phyloP scores from a whole-genome alignment of 1,140 invertebrate genomes.

The Liolophura sinensis region DNA sequence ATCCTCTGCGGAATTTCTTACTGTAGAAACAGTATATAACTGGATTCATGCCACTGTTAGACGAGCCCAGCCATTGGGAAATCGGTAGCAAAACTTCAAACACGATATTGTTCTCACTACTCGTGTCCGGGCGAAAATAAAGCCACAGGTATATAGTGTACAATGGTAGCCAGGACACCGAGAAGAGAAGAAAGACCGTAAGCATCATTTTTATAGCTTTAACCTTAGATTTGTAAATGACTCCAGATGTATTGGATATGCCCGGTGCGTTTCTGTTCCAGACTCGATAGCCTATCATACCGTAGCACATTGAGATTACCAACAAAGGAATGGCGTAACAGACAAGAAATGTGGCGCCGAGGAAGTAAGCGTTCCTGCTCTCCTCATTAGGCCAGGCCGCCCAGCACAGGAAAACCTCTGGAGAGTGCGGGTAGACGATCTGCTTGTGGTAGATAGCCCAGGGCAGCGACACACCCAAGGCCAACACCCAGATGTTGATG shows the following conservation, averaged over 20 bases:
- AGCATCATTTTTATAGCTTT: slow-evolving; percentile 93
- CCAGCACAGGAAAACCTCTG: slow-evolving; percentile 26
- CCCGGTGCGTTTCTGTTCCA: slow-evolving; percentile 85
- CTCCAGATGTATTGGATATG: slow-evolving; percentile 32
- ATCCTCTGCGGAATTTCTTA: slow-evolving; percentile 91
- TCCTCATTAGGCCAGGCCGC: slow-evolving; percentile 52
- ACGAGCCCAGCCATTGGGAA: slow-evolving; percentile 94
- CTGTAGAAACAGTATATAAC: slow-evolving; percentile 98
- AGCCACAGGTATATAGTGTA: slow-evolving; percentile 65
- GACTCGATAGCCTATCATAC: slow-evolving; percentile 90
- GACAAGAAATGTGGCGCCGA: slow-evolving; percentile 84
- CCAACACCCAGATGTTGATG: slow-evolving; percentile 87
- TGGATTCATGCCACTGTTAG: slow-evolving; percentile 97
- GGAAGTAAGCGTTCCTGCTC: slow-evolving; percentile 81
- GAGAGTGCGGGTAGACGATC: slow-evolving; percentile 6
- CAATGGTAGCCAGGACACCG: slow-evolving; percentile 91
- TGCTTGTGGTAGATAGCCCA: slow-evolving; percentile 88
- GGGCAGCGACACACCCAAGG: slow-evolving; percentile 79
- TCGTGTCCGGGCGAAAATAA: slow-evolving; percentile 46
- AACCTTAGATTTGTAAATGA: slow-evolving; percentile 55
- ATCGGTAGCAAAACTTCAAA: slow-evolving; percentile 81
- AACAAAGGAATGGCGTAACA: slow-evolving; percentile 93
- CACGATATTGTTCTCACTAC: slow-evolving; percentile 71
- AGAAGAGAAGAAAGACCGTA: slow-evolving; percentile 91
- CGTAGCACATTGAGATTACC: slow-evolving; percentile 89